Base-by-base conservation (phyloP, 2,888 invertebrate species). In the Parasteatoda lunata region DNA sequence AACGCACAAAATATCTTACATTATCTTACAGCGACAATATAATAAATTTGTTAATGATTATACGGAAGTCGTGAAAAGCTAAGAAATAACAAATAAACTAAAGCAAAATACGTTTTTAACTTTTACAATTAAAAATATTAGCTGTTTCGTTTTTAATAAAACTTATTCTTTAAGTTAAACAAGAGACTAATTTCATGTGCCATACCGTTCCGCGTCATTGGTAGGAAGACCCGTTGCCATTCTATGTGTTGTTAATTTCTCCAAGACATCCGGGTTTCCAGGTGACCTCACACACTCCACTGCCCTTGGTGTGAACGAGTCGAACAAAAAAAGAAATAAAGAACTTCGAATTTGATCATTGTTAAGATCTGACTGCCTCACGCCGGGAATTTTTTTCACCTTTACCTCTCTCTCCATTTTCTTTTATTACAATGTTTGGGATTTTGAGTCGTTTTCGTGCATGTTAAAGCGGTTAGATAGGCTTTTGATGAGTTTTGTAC, bases 221-320 rank as follows among this genome's bases (percentile, higher is more conserved):
- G 72, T 47, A 52, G 65, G 65, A 79, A 85, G 79, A 85, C 75
- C n/a, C 79, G 84, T 79, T 79, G 84, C 79, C 70, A 85, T 79
- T 75, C 75, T 47, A 3, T 51, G 49, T 77, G 64, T 64, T 52
- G 76, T 77, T 81, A 86, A 81, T 77, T 65, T 71, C 71, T 80
- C 80, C 59, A 59, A 47, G 71, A 81, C 81, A 86, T 86, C 85
- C 85, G 85, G 85, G 85, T 86, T 81, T 80, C 85, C 85, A 86
- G 85, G 85, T 86, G 85, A 86, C 85, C 85, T 77, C 75, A 77
- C 85, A 86, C 80, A 86, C 85, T 86, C 77, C 72, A 86, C 72
- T 86, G 80, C 80, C 85, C 84, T 84, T 72, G 76, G 70, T 59
- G 69, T 11, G 69, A 47, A 45, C 64, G 69, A 73, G 30, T 30